Conservation (phyloP, 2,888 invertebrate genomes). For the Asteroscopus sphinx region DNA sequence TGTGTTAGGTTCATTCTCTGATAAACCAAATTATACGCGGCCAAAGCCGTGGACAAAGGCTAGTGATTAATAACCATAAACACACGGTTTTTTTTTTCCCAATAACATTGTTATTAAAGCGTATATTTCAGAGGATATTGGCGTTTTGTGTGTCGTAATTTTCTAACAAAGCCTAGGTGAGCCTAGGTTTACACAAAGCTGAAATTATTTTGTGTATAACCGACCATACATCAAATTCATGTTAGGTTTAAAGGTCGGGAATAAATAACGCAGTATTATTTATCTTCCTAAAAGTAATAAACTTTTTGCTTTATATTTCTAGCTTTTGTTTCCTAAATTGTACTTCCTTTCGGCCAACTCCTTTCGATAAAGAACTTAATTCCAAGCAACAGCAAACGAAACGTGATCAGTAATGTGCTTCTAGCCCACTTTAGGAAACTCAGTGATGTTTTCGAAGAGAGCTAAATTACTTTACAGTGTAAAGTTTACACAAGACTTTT, state of each 20-base stretch:
- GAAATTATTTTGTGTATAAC: conserved; percentile 15
- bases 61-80: no score
- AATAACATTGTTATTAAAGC: conserved; percentile 16
- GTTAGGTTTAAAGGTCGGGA: conserved; percentile 6
- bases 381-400: no score
- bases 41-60: no score
- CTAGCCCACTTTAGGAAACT: no score
- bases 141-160: conserved; percentile 23
- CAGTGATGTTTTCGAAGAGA: no score
- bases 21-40: no score
- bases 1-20: no score
- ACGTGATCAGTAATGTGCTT: no score
- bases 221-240: conserved; percentile 12
- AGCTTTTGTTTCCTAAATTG: background rate
- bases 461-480: no score
- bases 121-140: conserved; percentile 23
- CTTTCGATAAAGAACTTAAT: conserved; percentile 6
- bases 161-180: conserved; percentile 18
- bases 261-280: conserved; percentile 19
- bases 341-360: no score
- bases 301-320: conserved; percentile 13
- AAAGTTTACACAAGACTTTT: no score
- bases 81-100: background rate
- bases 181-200: background rate
- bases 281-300: conserved; percentile 18